Base-by-base conservation (phyloP, 2,113 vertebrate genomes). In the Oryzias curvinotus region DNA sequence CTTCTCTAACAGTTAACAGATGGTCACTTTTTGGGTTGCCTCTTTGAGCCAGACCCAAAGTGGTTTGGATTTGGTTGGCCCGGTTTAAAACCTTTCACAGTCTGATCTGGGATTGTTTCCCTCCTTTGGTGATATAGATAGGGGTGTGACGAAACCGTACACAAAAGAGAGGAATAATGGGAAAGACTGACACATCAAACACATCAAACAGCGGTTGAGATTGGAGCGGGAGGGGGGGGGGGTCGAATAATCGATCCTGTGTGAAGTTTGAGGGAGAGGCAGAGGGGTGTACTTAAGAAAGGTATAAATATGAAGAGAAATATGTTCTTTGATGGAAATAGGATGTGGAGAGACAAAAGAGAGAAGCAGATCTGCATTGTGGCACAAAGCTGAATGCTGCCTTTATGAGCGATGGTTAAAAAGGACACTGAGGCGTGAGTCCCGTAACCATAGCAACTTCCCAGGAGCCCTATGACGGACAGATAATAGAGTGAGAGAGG, bases 371-470 rank as follows among this genome's bases (percentile, higher is more conserved):
- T 81, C 57, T 68, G 78, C 62, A 85, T 90, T 89, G 88, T 89
- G 80, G 81, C 77, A 74, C 57, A 62, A 72, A 74, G 74, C 85
- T 92, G 91, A 92, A 92, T 91, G 83, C 85, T 75, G 77, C 80
- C 86, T 90, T 90, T 89, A 90, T 91, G 83, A 90, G 88, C 86
- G 75, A 90, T 88, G 84, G 88, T 90, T 90, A 91, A 89, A 36
- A 91, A 90, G 88, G 85, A 89, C 90, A 89, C 87, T 81, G 87
- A 86, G 86, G 88, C 89, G 84, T 82, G 88, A 90, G 89, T 86
- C 83, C 72, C 76, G 88, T 91, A 88, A 81, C 91, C 88, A 91
- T 90, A 80, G 88, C 74, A 85, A 91, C 91, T 69, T 87, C 80
- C 77, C 75, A 83, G 86, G 83, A 91, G 89, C 87, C 82, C 85